Evolutionary conservation across 2,113 vertebrate genomes (phyloP).

Genomic region (Camelus dromedarius): DNA sequence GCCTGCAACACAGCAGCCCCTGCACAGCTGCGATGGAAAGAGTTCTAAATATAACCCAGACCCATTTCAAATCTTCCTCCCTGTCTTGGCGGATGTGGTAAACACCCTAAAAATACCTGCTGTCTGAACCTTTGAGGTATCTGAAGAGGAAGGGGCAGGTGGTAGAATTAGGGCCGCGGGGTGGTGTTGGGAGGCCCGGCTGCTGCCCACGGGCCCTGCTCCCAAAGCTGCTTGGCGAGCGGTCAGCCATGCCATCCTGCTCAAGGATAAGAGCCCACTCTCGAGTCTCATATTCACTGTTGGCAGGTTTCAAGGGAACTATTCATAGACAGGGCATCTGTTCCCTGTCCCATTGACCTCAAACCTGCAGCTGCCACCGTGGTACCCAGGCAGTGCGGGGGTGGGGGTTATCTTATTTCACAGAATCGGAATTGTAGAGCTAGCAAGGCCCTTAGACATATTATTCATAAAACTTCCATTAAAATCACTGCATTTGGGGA

Average conservation of each 20-base stretch:
- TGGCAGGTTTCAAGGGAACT: slow-evolving; percentile 74
- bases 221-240: background rate
- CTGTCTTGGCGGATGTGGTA: slow-evolving; percentile 59
- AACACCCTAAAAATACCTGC: slow-evolving; percentile 76
- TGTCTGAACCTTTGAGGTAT: slow-evolving; percentile 4
- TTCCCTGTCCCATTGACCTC: slow-evolving; percentile 64
- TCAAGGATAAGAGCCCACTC: slow-evolving; percentile 24
- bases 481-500: background rate
- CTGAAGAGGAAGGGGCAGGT: background rate
- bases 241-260: background rate
- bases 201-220: background rate
- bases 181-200: background rate
- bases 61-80: slow-evolving; percentile 15
- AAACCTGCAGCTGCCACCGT: slow-evolving; percentile 64
- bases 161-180: fast-evolving
- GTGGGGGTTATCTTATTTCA: slow-evolving; percentile 11
- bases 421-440: slow-evolving; percentile 50
- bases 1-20: background rate
- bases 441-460: background rate
- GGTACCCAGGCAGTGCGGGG: background rate
- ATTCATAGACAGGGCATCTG: background rate
- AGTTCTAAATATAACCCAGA: slow-evolving; percentile 58
- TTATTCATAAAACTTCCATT: background rate
- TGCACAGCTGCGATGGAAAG: slow-evolving; percentile 66
- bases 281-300: background rate